phyloP scores from a whole-genome alignment of 2,888 invertebrate genomes.

The Cheilosia vernalis region DNA sequence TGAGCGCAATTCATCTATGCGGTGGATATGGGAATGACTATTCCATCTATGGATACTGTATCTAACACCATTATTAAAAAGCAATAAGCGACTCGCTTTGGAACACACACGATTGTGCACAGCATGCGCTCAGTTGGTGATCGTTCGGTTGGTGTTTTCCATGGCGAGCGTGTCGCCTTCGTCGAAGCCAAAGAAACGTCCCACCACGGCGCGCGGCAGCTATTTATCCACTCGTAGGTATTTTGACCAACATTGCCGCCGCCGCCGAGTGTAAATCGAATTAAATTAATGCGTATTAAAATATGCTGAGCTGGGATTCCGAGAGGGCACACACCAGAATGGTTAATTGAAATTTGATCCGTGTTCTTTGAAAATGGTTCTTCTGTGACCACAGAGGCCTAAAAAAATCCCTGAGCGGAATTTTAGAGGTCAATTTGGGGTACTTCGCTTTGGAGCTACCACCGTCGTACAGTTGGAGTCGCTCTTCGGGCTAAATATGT shows the following conservation, averaged over 20 bases:
- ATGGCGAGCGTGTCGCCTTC: not conserved
- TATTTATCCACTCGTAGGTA: not conserved
- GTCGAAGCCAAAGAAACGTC: constrained; percentile 47
- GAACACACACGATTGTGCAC: constrained; percentile 70
- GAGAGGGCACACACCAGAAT: constrained; percentile 51
- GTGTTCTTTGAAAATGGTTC: constrained; percentile 59
- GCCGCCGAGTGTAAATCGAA: constrained; percentile 65
- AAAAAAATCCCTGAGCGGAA: constrained; percentile 29
- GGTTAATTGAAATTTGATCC: constrained; percentile 74
- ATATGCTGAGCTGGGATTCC: constrained; percentile 52
- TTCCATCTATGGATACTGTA: constrained; percentile 48
- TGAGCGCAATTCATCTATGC: constrained; percentile 41
- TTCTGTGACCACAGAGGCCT: constrained; percentile 31
- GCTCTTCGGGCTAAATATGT: not conserved
- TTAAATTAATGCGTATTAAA: constrained; percentile 69
- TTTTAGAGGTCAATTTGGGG: constrained; percentile 60
- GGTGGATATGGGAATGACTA: not conserved
- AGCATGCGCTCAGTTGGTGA: constrained; percentile 34
- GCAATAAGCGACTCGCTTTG: constrained; percentile 55
- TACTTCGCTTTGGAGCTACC: constrained; percentile 19
- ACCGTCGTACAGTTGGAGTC: constrained; percentile 2
- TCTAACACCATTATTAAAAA: constrained; percentile 72
- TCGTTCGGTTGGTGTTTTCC: constrained; percentile 16
- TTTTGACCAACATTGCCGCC: constrained; percentile 13
- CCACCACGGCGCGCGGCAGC: constrained; percentile 23